Conservation (phyloP, 1,140 invertebrate genomes). For the Dreissena polymorpha region DNA sequence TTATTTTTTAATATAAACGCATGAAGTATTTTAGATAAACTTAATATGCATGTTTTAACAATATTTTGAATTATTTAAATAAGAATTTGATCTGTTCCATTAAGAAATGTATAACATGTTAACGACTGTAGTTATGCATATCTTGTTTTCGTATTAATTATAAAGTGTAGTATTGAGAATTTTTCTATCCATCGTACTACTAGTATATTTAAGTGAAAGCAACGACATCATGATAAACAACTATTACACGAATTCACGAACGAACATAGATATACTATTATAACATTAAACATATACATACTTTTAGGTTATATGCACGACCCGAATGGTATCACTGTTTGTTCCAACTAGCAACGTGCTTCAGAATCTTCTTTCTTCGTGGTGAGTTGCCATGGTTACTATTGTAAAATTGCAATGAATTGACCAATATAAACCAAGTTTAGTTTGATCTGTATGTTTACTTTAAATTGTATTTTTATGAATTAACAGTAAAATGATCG, state of each 20-base stretch:
- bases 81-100: not conserved
- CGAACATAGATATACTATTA: too few relatives aligned
- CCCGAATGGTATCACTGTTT: conserved; percentile 8
- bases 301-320: conserved; percentile 22
- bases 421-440: not conserved
- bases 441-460: not conserved
- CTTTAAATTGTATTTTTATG: not conserved
- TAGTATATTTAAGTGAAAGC: too few relatives aligned
- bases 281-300: too few relatives aligned
- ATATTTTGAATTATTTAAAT: not conserved
- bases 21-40: not conserved
- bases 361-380: conserved; percentile 13
- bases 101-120: too few relatives aligned
- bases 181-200: too few relatives aligned
- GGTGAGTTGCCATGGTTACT: not conserved
- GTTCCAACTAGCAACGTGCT: conserved; percentile 29
- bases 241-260: too few relatives aligned
- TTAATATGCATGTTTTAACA: not conserved
- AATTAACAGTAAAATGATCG: too few relatives aligned
- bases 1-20: not conserved
- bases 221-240: too few relatives aligned
- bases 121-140: too few relatives aligned
- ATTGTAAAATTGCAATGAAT: not conserved
- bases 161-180: too few relatives aligned
- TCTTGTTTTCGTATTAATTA: too few relatives aligned